A percentile compares a stretch with the other conserved stretches of the same genome.
These are phyloP conservation scores for Myathropa florea DNA, from an alignment of 2,888 invertebrate species.

Conservation along the genomic window DNA sequence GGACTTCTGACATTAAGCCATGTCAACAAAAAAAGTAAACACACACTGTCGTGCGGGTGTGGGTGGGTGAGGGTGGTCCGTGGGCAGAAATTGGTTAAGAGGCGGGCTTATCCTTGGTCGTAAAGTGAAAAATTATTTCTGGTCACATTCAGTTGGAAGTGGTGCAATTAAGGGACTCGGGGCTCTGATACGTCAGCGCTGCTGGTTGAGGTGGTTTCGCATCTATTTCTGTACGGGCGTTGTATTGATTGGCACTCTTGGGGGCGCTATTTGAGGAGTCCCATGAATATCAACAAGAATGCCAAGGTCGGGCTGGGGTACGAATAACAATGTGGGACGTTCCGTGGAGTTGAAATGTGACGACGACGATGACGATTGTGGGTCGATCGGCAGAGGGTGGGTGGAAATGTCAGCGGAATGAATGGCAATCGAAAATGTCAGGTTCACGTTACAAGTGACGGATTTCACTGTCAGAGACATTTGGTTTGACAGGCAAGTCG, in stretches of 20 bases:
- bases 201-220: background rate
- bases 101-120: background rate
- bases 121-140: slow-evolving; percentile 3
- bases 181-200: background rate
- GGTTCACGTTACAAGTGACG: background rate
- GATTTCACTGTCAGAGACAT: background rate
- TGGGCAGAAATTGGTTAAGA: too few species aligned
- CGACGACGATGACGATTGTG: background rate
- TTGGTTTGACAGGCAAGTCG: too few species aligned
- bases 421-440: background rate
- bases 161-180: slow-evolving; percentile 12
- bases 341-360: background rate
- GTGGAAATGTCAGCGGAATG: background rate
- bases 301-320: slow-evolving; percentile 13
- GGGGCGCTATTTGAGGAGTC: slow-evolving; percentile 1
- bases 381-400: background rate
- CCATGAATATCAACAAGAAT: slow-evolving; percentile 8
- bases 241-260: slow-evolving; percentile 13
- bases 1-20: background rate
- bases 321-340: background rate
- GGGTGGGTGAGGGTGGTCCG: background rate
- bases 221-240: slow-evolving; percentile 14
- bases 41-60: background rate
- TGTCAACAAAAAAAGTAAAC: background rate
- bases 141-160: slow-evolving; percentile 7